Evolutionary conservation across 2,113 vertebrate genomes (phyloP), one percentile per base, ranked within the genome.

Genomic region (Paraplagusia blochii): DNA sequence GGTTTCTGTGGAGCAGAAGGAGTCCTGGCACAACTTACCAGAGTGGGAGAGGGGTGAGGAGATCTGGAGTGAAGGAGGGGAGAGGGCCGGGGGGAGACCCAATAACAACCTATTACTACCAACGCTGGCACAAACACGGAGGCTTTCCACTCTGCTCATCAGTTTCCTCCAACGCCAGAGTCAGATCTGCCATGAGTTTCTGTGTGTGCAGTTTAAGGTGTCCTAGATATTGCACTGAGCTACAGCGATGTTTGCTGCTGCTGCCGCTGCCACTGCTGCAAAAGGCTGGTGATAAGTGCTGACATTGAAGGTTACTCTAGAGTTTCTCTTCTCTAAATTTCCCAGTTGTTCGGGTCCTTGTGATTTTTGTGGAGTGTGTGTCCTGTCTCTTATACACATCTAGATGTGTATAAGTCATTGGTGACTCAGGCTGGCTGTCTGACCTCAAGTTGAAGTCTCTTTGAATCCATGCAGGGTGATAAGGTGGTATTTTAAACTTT

Each of bases 1-100:
- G 78, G 55, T 78, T 72, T 54, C 71, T 33, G 72, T 68, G 69
- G 62, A 81, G 79, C 77, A 80, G 79, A 86, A 85, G 62, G 79
- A 74, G 70, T 68, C 68, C 66, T 83, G 81, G 71, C 44, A 47
- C 76, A 81, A 11, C 69, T 78, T 72, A 69, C 72, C 74, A 43
- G n/a, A 83, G 72, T 70, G 68, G 71, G 65, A 82, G 69, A 11
- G 13, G 49, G 70, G 65, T 71, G 76, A 80, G 63, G 53, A 7
- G 63, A 79, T 58, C 61, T 70, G 64, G 68, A 72, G 74, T 43
- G 55, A 62, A 58, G 57, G n/a, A 29, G 52, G 16, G 54, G 50
- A 5, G 47, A 45, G 49, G 66, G 67, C 33, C 53, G 54, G 58
- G 64, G 52, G 62, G 56, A 85, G 67, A 77, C 44, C 70, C 73